Percentiles rank a stretch among this genome's conserved stretches.
These are phyloP conservation scores for Rhinichthys klamathensis DNA, from an alignment of 2,113 vertebrate genomes.

Conservation along the genomic window DNA sequence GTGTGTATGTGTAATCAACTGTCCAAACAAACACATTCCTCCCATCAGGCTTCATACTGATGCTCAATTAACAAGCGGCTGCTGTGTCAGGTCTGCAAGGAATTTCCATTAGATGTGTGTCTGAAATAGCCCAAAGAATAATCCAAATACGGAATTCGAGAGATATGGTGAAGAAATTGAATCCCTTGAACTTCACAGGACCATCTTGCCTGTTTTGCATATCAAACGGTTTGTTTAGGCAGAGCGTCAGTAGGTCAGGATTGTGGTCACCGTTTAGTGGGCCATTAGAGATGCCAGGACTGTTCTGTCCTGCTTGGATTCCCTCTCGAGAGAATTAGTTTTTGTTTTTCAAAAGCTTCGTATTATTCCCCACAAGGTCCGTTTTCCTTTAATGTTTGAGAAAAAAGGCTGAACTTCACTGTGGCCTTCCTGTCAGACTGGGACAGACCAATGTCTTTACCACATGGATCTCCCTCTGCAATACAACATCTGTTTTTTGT, in stretches of 20 bases:
- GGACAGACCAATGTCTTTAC: background rate
- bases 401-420: conserved; percentile 8
- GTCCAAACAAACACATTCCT: conserved; percentile 37
- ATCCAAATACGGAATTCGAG: background rate
- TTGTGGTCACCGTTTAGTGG: background rate
- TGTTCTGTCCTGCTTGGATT: background rate
- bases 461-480: conserved; percentile 15
- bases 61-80: conserved; percentile 23
- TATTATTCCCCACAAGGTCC: background rate
- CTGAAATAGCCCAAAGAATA: background rate
- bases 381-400: background rate
- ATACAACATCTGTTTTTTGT: conserved; percentile 36
- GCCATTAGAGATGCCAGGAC: background rate
- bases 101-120: conserved; percentile 29
- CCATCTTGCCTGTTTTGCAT: conserved; percentile 1
- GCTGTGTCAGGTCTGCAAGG: background rate
- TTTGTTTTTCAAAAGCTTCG: conserved; percentile 13
- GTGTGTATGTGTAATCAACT: conserved; percentile 1
- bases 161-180: background rate
- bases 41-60: conserved; percentile 20
- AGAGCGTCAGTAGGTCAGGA: background rate
- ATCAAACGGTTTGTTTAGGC: conserved; percentile 23
- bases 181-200: conserved; percentile 16
- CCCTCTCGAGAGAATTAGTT: background rate
- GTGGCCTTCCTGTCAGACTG: background rate